phyloP scores from a whole-genome alignment of 1,140 invertebrate genomes.

The Orussus abietinus region DNA sequence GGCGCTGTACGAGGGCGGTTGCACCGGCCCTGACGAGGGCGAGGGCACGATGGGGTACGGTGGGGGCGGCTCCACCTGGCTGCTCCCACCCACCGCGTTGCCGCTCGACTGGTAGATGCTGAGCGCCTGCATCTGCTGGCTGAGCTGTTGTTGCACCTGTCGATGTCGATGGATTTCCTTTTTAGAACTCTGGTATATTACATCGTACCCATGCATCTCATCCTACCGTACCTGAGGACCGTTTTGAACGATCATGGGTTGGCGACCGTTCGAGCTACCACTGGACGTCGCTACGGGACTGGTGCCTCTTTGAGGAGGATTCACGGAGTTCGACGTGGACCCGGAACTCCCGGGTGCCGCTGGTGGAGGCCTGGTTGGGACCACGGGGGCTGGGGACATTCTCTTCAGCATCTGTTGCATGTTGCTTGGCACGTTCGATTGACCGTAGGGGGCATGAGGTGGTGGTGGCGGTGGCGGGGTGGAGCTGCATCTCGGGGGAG shows the following conservation, averaged over 20 bases:
- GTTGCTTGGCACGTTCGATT: slow-evolving; percentile 58
- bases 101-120: slow-evolving; percentile 67
- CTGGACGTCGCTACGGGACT: slow-evolving; percentile 67
- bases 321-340: slow-evolving; percentile 44
- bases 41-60: slow-evolving; percentile 67
- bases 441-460: slow-evolving; percentile 55
- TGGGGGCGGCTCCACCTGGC: slow-evolving; percentile 68
- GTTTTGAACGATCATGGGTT: slow-evolving; percentile 78
- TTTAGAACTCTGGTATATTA: no score
- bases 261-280: slow-evolving; percentile 51
- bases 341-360: slow-evolving; percentile 46
- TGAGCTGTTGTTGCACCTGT: slow-evolving; percentile 77
- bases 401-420: slow-evolving; percentile 82
- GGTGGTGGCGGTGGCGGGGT: slow-evolving; percentile 72
- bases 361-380: slow-evolving; percentile 58
- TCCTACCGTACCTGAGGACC: no score
- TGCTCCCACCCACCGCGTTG: slow-evolving; percentile 40
- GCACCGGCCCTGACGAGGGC: slow-evolving; percentile 61
- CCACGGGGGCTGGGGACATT: slow-evolving; percentile 74
- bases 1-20: slow-evolving; percentile 77
- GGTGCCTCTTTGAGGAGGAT: slow-evolving; percentile 63
- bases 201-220: no score
- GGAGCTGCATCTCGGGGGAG: slow-evolving; percentile 62
- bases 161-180: no score
- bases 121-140: slow-evolving; percentile 83